These are phyloP conservation scores for Hycleus phaleratus DNA, from an alignment of 1,140 invertebrate genomes.

Conservation along the genomic window DNA sequence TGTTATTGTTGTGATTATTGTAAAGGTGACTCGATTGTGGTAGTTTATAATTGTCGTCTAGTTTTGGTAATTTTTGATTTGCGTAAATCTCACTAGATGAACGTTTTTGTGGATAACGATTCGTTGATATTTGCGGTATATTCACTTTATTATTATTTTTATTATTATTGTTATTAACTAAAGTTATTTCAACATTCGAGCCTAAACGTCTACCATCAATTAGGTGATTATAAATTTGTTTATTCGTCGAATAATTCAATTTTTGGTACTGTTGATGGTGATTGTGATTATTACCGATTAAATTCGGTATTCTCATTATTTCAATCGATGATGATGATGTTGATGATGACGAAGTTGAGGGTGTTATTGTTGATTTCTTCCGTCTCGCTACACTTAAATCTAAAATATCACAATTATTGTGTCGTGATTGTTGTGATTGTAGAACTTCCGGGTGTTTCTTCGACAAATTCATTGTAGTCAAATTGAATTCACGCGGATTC, in stretches of 20 bases:
- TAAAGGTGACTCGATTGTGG: constrained; percentile 11
- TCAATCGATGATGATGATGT: no score
- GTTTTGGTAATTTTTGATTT: not conserved
- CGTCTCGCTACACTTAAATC: constrained; percentile 45
- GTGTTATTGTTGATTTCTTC: constrained; percentile 36
- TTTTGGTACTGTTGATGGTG: constrained; percentile 7
- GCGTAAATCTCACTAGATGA: constrained; percentile 12
- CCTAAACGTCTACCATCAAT: constrained; percentile 40
- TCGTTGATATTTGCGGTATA: no score
- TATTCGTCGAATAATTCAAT: not conserved
- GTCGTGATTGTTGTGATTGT: constrained; percentile 31
- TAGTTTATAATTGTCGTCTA: constrained; percentile 7
- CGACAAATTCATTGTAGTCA: constrained; percentile 33
- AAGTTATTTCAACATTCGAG: constrained; percentile 53
- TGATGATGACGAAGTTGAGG: no score
- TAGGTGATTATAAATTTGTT: constrained; percentile 14
- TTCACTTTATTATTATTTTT: no score
- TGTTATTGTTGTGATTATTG: not conserved
- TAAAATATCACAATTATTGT: constrained; percentile 42
- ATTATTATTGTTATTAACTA: constrained; percentile 36
- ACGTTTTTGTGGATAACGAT: constrained; percentile 14
- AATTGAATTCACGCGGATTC: constrained; percentile 59
- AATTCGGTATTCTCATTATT: not conserved
- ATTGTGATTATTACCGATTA: constrained; percentile 32
- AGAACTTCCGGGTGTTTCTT: constrained; percentile 36